Percentiles rank a stretch among this genome's conserved stretches.
Evolutionary conservation across 2,113 vertebrate species (phyloP).

Genomic region (Lontra canadensis): DNA sequence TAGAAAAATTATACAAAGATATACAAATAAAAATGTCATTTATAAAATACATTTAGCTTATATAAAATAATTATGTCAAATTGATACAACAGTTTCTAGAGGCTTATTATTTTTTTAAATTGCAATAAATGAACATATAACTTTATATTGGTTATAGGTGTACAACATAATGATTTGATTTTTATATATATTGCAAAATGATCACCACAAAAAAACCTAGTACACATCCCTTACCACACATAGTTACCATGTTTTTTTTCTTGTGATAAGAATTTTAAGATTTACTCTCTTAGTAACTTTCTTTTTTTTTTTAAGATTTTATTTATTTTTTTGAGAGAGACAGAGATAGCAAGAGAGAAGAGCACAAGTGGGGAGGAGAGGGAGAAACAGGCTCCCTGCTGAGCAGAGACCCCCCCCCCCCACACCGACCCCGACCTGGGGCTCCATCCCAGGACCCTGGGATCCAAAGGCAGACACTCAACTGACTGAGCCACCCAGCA

Average conservation of each 20-base stretch:
- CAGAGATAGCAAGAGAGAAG: too few relatives aligned
- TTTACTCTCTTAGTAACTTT: not conserved
- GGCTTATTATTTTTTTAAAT: not conserved
- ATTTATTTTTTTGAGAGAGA: not conserved
- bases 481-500: not conserved
- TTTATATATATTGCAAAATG: not conserved
- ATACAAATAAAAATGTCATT: not conserved
- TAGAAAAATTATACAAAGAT: constrained; percentile 18
- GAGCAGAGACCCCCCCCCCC: not conserved
- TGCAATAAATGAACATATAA: not conserved
- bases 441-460: not conserved
- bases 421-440: accelerated
- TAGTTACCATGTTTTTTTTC: not conserved
- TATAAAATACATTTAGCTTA: not conserved
- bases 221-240: not conserved
- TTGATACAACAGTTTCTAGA: not conserved
- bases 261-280: not conserved
- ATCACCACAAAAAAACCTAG: not conserved
- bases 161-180: not conserved
- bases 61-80: not conserved
- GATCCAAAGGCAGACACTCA: not conserved
- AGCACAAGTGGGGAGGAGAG: not conserved
- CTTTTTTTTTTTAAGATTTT: not conserved
- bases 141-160: not conserved
- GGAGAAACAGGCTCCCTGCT: not conserved